Percentiles rank a stretch among this genome's conserved stretches.
These are phyloP conservation scores for Bimastos eiseni DNA, from an alignment of 2,888 invertebrate species.

Conservation along the genomic window DNA sequence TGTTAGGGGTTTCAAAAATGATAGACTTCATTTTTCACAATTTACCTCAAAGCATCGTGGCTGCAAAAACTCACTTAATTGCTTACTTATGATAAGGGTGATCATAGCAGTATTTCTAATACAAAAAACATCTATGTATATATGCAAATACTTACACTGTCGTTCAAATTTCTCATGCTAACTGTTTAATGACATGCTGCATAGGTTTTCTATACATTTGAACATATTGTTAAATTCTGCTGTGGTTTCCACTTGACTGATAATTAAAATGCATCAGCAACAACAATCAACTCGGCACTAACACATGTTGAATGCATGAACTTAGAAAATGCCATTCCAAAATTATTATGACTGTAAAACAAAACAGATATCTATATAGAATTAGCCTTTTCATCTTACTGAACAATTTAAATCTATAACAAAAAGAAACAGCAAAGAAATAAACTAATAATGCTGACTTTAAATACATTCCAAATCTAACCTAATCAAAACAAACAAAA, in stretches of 20 bases:
- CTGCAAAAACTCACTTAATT: not conserved
- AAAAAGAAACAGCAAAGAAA: not conserved
- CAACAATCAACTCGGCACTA: not conserved
- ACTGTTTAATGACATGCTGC: no score
- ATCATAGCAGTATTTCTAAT: not conserved
- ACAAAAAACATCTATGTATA: not conserved
- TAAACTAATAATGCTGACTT: not conserved
- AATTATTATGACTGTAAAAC: not conserved
- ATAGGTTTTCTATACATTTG: no score
- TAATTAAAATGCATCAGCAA: not conserved
- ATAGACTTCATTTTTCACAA: not conserved
- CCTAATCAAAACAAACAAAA: not conserved
- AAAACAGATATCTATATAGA: not conserved
- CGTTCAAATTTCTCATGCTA: no score
- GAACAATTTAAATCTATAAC: not conserved
- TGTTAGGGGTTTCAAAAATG: not conserved
- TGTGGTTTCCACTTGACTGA: no score
- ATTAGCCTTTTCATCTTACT: not conserved
- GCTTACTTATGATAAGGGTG: not conserved
- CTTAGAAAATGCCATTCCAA: not conserved
- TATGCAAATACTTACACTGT: no score
- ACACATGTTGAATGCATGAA: not conserved
- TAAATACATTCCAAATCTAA: slow-evolving; percentile 5
- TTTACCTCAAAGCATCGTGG: not conserved
- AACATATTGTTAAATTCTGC: no score